Base-by-base conservation (phyloP, 2,888 invertebrate species). In the Agapostemon virescens region DNA sequence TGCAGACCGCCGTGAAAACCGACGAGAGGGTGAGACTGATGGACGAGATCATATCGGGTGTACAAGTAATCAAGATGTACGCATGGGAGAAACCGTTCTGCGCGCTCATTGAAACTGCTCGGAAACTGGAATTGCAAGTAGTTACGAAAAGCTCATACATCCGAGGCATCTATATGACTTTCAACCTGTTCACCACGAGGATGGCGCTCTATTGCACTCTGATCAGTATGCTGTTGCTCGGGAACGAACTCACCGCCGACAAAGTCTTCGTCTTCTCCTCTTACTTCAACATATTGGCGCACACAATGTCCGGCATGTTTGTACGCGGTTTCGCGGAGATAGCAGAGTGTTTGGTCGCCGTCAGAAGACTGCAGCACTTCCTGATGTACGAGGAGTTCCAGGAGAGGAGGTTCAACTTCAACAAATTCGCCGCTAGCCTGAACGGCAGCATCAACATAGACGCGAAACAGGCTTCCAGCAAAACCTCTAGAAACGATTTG, bases 111-210 rank as follows among this genome's bases (percentile, higher is more conserved):
- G 94, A 93, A 69, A 88, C 94, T 9, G 94, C 95, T 0, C 92
- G 96, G 89, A 94, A 94, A 38, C 84, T 92, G 23, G 93, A 93
- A 80, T 80, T 95, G 69, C 93, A 93, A 81, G 94, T 95, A 84
- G 94, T 96, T 0, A 94, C 93, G 33, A 95, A 94, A 63, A 95
- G 95, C 0, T 95, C 95, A 0, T 94, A 95, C 81, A 93, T 96
- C 17, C 93, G 96, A 77, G 95, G 95, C 0, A 90, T 96, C 20
- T 95, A 95, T 88, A 94, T 96, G 93, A 96, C 96, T 0, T 96
- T 96, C 90, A 96, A 96, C 91, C 93, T 98, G 33, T 97, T 97
- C 88, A 96, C 97, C 0, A 96, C 97, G 30, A 95, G 98, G 89
- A 93, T 97, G 36, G 96, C 98, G 0, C 93, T 97, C 0, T 97